Evolutionary conservation across 2,888 invertebrate genomes (phyloP).

Genomic region (Leptothorax acervorum): DNA sequence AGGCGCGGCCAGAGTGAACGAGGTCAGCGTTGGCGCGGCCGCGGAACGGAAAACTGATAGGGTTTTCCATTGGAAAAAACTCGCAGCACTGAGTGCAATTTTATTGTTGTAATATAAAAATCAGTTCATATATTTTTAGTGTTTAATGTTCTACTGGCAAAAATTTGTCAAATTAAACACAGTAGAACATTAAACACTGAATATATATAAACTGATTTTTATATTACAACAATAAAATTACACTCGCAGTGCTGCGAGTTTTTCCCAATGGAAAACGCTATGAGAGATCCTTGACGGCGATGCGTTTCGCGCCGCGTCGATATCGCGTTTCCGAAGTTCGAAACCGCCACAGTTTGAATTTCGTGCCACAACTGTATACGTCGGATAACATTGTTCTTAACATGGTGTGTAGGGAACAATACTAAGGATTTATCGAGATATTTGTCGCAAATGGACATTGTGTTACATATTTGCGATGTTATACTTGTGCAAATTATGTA

Average conservation of each 20-base stretch:
- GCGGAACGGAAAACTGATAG: conserved; percentile 22
- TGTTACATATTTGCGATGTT: neutral
- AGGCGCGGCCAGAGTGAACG: conserved; percentile 15
- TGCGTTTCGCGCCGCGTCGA: conserved; percentile 6
- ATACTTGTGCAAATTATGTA: no score
- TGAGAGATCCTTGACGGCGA: conserved; percentile 6
- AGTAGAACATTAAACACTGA: no score
- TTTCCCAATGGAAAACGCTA: no score
- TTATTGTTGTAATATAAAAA: no score
- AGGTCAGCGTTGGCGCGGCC: conserved; percentile 14
- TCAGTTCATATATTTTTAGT: no score
- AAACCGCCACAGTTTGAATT: conserved; percentile 23
- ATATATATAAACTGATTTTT: no score
- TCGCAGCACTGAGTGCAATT: no score
- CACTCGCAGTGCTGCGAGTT: no score
- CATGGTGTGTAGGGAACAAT: neutral
- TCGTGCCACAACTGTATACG: neutral
- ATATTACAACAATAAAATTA: no score
- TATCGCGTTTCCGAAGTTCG: conserved; percentile 12
- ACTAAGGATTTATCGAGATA: neutral
- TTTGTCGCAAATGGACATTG: neutral
- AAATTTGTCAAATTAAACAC: no score
- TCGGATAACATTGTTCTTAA: neutral
- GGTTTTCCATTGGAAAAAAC: no score
- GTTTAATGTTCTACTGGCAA: no score